Evolutionary conservation across 2,113 vertebrate species (phyloP), one percentile per base, ranked within the genome.

Genomic region (Chaetodon auriga): DNA sequence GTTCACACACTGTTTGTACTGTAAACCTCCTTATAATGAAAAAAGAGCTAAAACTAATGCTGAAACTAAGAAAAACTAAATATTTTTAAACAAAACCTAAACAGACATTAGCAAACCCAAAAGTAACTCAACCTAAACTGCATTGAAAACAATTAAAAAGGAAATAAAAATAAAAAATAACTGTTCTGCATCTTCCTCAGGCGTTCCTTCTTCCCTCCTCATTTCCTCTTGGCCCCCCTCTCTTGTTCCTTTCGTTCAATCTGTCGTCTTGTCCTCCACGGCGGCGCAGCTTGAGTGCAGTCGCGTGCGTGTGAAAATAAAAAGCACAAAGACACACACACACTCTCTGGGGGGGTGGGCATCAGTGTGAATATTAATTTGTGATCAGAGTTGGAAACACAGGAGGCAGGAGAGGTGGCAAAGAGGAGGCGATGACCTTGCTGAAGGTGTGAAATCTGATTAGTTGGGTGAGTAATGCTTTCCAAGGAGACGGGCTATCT

Each of bases 361-460:
- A 11, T 48, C 53, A 49, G 14, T 70, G 45, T 80, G 68, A 73
- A 82, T 89, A 43, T 87, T 85, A 68, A 88, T 86, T 78, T 79
- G 63, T 49, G 57, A 88, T 81, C 66, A 74, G 68, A 62, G 21
- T 4, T 58, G 57, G 65, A 70, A 36, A 35, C 49, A 30, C 16
- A 55, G 41, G n/a, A 23, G 46, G 36, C 38, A 7, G 60, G 11
- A 30, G 16, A 19, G 55, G 41, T 18, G 43, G 9, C 3, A 38
- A 51, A 21, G 68, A 53, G 46, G 61, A 82, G 54, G 41, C 36
- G 10, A 25, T 25, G 75, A 84, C 84, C 83, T 84, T 76, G 74
- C 35, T 58, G 78, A 82, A 87, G 76, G 69, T 78, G 71, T 69
- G 63, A 90, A 83, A 87, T 41, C 58, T 65, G 79, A 84, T 90